Percentiles rank a stretch among this genome's conserved stretches.
These are phyloP conservation scores for Atrichornis clamosus DNA, from an alignment of 2,113 vertebrate species.

Conservation along the genomic window DNA sequence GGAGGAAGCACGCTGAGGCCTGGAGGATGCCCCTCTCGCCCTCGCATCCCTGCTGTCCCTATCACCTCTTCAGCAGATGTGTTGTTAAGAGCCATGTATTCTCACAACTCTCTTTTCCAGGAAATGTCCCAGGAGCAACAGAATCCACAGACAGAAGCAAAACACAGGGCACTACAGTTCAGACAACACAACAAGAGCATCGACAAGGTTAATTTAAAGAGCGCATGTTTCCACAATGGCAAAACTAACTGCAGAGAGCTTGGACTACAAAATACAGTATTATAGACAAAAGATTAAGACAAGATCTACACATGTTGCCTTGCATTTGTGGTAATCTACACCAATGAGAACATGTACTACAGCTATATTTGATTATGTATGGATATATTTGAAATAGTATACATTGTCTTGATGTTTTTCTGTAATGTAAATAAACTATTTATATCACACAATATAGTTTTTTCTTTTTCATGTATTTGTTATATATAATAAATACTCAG, in stretches of 20 bases:
- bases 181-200: constrained; percentile 98
- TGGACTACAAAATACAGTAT: constrained; percentile 80
- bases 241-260: constrained; percentile 73
- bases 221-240: constrained; percentile 82
- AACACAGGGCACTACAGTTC: constrained; percentile 99
- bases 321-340: constrained; percentile 99
- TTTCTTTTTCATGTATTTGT: constrained; percentile 88
- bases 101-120: constrained; percentile 75
- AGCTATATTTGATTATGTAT: constrained; percentile 98
- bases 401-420: constrained; percentile 99
- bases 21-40: not conserved
- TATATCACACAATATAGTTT: constrained; percentile 96
- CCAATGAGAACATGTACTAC: constrained; percentile 95
- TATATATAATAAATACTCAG: constrained; percentile 89
- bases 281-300: constrained; percentile 81
- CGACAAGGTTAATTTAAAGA: constrained; percentile 96
- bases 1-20: not conserved
- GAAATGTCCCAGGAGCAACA: constrained; percentile 98
- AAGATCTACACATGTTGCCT: constrained; percentile 97
- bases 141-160: constrained; percentile 99
- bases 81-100: not conserved
- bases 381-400: constrained; percentile 99
- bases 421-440: constrained; percentile 99
- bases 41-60: rapidly evolving
- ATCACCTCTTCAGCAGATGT: not conserved